Evolutionary conservation across 2,888 invertebrate genomes (phyloP).

Genomic region (Apodemia hepburni): DNA sequence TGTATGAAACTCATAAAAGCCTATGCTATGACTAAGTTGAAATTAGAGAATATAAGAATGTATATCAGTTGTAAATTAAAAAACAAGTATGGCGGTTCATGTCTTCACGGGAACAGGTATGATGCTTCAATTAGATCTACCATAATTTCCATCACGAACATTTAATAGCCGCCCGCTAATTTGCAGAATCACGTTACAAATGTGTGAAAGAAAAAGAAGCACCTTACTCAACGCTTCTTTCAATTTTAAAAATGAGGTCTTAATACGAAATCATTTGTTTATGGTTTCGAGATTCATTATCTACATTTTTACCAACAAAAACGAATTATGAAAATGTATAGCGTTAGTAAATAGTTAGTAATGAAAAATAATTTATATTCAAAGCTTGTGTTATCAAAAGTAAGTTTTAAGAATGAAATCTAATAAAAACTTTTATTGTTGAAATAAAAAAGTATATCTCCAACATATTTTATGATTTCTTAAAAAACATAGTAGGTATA

Average conservation of each 20-base stretch:
- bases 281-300: neutral
- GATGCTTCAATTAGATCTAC: slow-evolving; percentile 64
- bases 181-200: slow-evolving; percentile 53
- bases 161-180: slow-evolving; percentile 52
- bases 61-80: slow-evolving; percentile 24
- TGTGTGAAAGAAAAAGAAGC: slow-evolving; percentile 38
- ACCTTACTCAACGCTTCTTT: slow-evolving; percentile 22
- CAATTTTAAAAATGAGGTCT: slow-evolving; percentile 15
- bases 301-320: too few species aligned
- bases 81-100: slow-evolving; percentile 10
- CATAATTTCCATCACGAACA: slow-evolving; percentile 63
- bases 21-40: neutral
- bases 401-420: too few species aligned
- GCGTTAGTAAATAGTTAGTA: too few species aligned
- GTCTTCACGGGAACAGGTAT: slow-evolving; percentile 38
- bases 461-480: too few species aligned
- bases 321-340: too few species aligned
- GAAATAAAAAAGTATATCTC: too few species aligned
- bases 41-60: slow-evolving; percentile 16
- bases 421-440: too few species aligned
- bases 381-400: too few species aligned
- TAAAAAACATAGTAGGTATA: too few species aligned
- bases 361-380: too few species aligned
- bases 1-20: slow-evolving; percentile 6
- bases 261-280: slow-evolving; percentile 4